phyloP scores from a whole-genome alignment of 2,888 invertebrate species.

The Fissipunctia ypsillon region DNA sequence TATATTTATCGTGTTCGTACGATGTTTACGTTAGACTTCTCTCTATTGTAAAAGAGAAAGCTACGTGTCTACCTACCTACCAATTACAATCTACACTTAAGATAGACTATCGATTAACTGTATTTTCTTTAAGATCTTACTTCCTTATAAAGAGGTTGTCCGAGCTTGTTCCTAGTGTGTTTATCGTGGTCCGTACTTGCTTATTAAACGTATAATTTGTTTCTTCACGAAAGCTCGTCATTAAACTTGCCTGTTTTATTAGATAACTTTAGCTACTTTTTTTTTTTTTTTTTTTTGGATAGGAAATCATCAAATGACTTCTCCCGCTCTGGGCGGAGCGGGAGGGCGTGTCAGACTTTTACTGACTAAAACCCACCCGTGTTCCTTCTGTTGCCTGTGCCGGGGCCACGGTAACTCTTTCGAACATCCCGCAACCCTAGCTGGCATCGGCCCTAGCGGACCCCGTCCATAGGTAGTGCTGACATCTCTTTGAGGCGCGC shows the following conservation, averaged over 20 bases:
- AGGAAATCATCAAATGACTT: too few species aligned
- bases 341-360: too few species aligned
- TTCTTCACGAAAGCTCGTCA: slow-evolving; percentile 19
- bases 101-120: slow-evolving; percentile 43
- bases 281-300: too few species aligned
- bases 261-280: background rate
- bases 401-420: too few species aligned
- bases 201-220: slow-evolving; percentile 33
- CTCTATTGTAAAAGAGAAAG: slow-evolving; percentile 58
- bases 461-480: too few species aligned
- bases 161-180: slow-evolving; percentile 32
- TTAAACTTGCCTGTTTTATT: slow-evolving; percentile 3
- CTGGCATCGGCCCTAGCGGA: too few species aligned
- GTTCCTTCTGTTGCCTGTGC: too few species aligned
- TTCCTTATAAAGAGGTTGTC: slow-evolving; percentile 46
- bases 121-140: slow-evolving; percentile 43
- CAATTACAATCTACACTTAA: slow-evolving; percentile 47
- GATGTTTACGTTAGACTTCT: slow-evolving; percentile 39
- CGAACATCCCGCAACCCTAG: too few species aligned
- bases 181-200: slow-evolving; percentile 1
- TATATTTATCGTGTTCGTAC: slow-evolving; percentile 43
- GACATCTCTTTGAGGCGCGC: too few species aligned
- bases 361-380: too few species aligned
- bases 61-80: slow-evolving; percentile 16
- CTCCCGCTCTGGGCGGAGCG: too few species aligned